phyloP scores from a whole-genome alignment of 2,888 invertebrate genomes.

The Eristalinus aeneus region DNA sequence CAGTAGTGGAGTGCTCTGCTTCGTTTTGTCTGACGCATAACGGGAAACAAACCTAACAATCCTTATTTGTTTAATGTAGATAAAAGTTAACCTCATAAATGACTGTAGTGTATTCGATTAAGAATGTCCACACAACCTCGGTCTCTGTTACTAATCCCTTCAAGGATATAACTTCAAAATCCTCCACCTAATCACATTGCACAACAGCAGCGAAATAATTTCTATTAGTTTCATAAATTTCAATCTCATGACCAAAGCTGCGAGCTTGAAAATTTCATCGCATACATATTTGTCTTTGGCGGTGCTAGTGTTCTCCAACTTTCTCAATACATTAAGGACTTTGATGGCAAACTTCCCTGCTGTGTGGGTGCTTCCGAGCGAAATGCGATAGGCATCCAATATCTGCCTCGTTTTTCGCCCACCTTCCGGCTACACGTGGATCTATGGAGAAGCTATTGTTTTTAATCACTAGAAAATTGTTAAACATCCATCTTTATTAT shows the following conservation, averaged over 20 bases:
- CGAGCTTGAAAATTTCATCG: constrained; percentile 1
- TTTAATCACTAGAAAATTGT: constrained; percentile 63
- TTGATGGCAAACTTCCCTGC: constrained; percentile 15
- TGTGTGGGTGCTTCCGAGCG: constrained; percentile 13
- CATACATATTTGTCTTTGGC: constrained; percentile 1
- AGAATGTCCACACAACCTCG: no score
- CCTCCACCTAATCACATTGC: neutral
- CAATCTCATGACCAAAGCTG: neutral
- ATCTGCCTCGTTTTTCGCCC: constrained; percentile 4
- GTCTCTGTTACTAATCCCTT: no score
- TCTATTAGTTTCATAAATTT: neutral
- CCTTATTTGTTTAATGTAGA: no score
- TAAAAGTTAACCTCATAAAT: no score
- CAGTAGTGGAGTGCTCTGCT: no score
- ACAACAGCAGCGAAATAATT: neutral
- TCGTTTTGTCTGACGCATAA: no score
- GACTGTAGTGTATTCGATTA: no score
- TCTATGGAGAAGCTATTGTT: constrained; percentile 33
- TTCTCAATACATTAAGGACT: neutral
- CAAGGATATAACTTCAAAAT: neutral
- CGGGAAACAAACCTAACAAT: no score
- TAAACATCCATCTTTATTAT: constrained; percentile 49
- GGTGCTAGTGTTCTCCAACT: neutral
- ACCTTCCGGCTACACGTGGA: neutral
- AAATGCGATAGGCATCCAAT: constrained; percentile 25